These are phyloP conservation scores for Lerista edwardsae DNA, from an alignment of 2,797 vertebrate species.

Conservation along the genomic window DNA sequence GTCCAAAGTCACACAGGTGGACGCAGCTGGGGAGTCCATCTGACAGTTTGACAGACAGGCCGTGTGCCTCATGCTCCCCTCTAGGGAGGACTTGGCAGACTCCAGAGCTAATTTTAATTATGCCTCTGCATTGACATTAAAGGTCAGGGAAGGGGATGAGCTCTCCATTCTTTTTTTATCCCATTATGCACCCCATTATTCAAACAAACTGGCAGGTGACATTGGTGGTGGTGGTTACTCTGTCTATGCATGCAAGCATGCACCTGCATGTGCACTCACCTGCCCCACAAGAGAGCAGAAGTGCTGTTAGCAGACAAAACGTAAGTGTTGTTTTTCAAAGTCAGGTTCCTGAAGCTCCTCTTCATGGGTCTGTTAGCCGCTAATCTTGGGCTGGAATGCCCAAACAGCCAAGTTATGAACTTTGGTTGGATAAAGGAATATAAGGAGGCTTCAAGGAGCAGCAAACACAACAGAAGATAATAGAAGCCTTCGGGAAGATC, in stretches of 20 bases:
- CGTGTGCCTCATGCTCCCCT: not conserved
- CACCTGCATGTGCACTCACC: too few relatives aligned
- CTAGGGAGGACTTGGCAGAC: not conserved
- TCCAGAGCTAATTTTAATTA: not conserved
- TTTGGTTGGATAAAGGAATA: too few relatives aligned
- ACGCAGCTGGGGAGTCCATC: not conserved
- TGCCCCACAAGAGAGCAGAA: not conserved
- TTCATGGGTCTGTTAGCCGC: not conserved
- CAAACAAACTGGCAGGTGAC: not conserved
- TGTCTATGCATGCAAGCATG: too few relatives aligned
- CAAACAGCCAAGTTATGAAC: not conserved
- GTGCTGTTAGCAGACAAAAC: too few relatives aligned
- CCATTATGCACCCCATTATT: too few relatives aligned
- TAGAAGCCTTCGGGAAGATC: too few relatives aligned
- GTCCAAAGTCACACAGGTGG: accelerated
- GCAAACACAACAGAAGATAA: too few relatives aligned
- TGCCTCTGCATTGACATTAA: not conserved
- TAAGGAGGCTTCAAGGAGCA: too few relatives aligned
- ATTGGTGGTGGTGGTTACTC: not conserved
- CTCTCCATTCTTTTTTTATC: not conserved
- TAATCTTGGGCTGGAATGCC: too few relatives aligned
- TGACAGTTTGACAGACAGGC: not conserved
- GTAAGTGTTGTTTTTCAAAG: too few relatives aligned
- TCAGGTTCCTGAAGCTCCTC: not conserved
- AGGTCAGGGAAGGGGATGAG: not conserved